Evolutionary conservation across 2,797 vertebrate genomes (phyloP).

Genomic region (Spondyliosoma cantharus): DNA sequence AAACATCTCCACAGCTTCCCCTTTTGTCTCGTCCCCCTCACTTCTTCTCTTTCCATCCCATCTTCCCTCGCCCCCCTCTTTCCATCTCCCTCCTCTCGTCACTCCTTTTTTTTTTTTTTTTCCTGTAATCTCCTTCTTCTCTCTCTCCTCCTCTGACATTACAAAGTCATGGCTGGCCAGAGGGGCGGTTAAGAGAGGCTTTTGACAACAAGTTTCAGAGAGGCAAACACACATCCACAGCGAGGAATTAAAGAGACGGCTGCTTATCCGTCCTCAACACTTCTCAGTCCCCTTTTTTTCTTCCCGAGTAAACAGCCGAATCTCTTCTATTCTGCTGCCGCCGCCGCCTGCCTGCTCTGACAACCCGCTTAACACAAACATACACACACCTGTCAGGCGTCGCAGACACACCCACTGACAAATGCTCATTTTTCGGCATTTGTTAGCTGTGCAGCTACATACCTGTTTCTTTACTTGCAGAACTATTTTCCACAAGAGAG

Average conservation of each 20-base stretch:
- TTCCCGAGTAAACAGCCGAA: constrained; percentile 68
- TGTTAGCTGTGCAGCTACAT: not conserved
- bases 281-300: constrained; percentile 54
- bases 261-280: constrained; percentile 70
- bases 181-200: constrained; percentile 56
- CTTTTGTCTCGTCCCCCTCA: constrained; percentile 16
- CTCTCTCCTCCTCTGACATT: constrained; percentile 35
- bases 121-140: constrained; percentile 8
- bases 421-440: not conserved
- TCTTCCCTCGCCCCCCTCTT: not conserved
- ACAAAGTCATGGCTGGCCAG: constrained; percentile 64
- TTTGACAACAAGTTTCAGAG: constrained; percentile 53
- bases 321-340: constrained; percentile 49
- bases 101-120: not conserved
- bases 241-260: constrained; percentile 63
- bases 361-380: constrained; percentile 29
- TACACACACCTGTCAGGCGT: constrained; percentile 26
- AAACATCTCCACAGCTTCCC: constrained; percentile 31
- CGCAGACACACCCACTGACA: constrained; percentile 24
- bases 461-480: constrained; percentile 20
- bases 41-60: constrained; percentile 18
- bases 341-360: constrained; percentile 48
- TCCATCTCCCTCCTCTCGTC: not conserved
- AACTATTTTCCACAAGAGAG: constrained; percentile 9
- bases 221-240: constrained; percentile 55